Conservation (phyloP, 1,140 invertebrate species). For the Ips typographus region DNA sequence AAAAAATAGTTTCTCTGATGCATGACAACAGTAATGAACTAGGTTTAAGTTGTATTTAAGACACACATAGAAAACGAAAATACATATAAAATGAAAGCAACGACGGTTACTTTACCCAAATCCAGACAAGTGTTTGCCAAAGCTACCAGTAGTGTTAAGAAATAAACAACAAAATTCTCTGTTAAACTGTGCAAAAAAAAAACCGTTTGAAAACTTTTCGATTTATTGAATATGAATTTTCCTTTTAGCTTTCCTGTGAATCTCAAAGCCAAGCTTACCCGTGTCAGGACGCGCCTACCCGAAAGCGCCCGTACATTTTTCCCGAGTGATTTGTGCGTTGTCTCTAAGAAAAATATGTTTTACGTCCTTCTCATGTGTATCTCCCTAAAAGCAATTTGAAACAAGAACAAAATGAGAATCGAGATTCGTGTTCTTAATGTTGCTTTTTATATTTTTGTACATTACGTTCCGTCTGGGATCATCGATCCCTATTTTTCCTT, state of each 20-base stretch:
- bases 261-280: not conserved
- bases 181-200: not conserved
- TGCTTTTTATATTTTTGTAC: slow-evolving; percentile 19
- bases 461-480: too few species aligned
- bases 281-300: slow-evolving; percentile 11
- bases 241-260: not conserved
- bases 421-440: slow-evolving; percentile 16
- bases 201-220: not conserved
- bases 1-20: too few species aligned
- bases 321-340: slow-evolving; percentile 19
- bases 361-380: slow-evolving; percentile 13
- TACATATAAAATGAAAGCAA: too few species aligned
- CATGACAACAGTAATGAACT: too few species aligned
- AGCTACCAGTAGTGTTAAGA: too few species aligned
- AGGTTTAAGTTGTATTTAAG: too few species aligned
- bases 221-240: slow-evolving; percentile 12
- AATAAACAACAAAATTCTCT: too few species aligned
- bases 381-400: slow-evolving; percentile 20
- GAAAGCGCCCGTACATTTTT: slow-evolving; percentile 10
- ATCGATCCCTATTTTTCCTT: too few species aligned
- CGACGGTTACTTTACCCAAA: too few species aligned
- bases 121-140: too few species aligned
- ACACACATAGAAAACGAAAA: too few species aligned
- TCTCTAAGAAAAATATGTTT: slow-evolving; percentile 19
- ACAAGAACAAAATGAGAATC: slow-evolving; percentile 11